Conservation (phyloP, 2,888 invertebrate genomes). For the Brachycybe producta region DNA sequence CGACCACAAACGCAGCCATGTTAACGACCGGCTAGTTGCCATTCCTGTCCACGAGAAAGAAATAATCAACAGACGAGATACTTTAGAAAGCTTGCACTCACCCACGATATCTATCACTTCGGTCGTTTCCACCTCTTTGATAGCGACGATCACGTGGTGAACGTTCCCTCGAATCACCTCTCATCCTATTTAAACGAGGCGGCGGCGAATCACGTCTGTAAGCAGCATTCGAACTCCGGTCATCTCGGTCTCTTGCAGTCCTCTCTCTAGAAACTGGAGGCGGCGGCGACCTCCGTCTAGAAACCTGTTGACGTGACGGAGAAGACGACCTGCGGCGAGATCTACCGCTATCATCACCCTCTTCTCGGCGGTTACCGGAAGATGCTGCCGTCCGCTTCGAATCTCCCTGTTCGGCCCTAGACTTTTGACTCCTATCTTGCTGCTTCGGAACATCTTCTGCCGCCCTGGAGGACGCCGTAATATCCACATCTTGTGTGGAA, state of each 20-base stretch:
- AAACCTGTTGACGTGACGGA: not conserved
- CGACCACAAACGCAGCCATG: too few species aligned
- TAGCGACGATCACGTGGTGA: not conserved
- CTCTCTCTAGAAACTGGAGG: too few species aligned
- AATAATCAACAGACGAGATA: too few species aligned
- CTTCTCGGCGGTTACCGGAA: not conserved
- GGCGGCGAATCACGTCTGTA: not conserved
- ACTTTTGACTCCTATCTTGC: not conserved
- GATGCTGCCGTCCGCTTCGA: not conserved
- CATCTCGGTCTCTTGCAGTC: not conserved
- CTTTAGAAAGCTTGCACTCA: too few species aligned
- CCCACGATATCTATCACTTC: not conserved
- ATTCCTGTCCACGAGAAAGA: too few species aligned
- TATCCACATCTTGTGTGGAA: not conserved
- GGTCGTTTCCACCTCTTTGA: not conserved
- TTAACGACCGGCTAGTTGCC: too few species aligned
- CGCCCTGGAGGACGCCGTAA: not conserved
- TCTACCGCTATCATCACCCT: not conserved
- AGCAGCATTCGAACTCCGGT: too few species aligned
- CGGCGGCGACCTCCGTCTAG: constrained; percentile 1
- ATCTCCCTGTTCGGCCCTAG: not conserved
- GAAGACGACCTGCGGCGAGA: not conserved
- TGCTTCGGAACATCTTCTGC: not conserved
- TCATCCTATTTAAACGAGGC: not conserved
- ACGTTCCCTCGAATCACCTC: constrained; percentile 5